phyloP scores from a whole-genome alignment of 2,888 invertebrate genomes.

The Drosophila rubida region DNA sequence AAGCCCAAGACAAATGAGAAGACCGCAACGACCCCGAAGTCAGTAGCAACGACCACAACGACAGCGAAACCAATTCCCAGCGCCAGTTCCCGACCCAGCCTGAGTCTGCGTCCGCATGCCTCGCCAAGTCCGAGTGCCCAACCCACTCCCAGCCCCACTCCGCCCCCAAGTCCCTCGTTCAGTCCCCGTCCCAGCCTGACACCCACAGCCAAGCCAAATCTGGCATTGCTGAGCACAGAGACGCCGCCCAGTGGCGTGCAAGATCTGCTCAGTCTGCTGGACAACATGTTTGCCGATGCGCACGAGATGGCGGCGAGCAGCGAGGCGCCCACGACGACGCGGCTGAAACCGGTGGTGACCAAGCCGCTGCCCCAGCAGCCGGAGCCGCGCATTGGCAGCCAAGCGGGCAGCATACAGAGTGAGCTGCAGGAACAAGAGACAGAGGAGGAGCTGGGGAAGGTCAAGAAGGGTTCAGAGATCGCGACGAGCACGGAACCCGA shows the following conservation, averaged over 20 bases:
- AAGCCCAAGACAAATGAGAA: conserved; percentile 28
- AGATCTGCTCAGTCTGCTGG: conserved; percentile 82
- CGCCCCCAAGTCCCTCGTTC: neutral
- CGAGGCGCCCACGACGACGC: conserved; percentile 12
- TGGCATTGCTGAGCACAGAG: conserved; percentile 11
- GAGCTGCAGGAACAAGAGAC: too few species aligned
- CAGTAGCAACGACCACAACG: conserved; percentile 12
- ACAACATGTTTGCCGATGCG: conserved; percentile 81
- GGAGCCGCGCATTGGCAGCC: conserved; percentile 70
- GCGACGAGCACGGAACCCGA: conserved; percentile 72
- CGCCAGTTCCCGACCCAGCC: neutral
- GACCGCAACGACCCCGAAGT: conserved; percentile 3
- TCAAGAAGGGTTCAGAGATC: conserved; percentile 53
- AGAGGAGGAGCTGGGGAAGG: conserved; percentile 40
- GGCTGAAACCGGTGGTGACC: conserved; percentile 62
- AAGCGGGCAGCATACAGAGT: conserved; percentile 66
- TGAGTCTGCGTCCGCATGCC: neutral
- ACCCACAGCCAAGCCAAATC: conserved; percentile 1
- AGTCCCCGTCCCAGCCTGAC: neutral
- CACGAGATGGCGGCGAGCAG: conserved; percentile 52
- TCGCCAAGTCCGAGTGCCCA: neutral
- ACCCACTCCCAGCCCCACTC: neutral
- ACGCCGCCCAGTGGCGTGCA: conserved; percentile 70
- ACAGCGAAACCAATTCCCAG: conserved; percentile 29
- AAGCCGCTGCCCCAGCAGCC: conserved; percentile 57